Conservation (phyloP, 2,797 vertebrate species). For the Peromyscus eremicus region DNA sequence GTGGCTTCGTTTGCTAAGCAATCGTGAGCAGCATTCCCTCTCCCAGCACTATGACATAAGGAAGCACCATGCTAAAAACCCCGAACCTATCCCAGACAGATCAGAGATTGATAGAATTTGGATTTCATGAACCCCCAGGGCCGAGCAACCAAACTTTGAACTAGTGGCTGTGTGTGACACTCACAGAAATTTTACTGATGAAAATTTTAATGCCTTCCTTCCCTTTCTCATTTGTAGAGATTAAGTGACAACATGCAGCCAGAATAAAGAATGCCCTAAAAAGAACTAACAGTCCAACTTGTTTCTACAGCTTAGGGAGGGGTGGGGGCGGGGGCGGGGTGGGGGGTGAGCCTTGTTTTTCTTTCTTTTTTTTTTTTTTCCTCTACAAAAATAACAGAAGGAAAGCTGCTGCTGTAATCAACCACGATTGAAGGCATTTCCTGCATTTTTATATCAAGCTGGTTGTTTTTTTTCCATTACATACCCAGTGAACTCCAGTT, state of each 20-base stretch:
- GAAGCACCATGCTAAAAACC: neutral
- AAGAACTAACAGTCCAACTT: conserved; percentile 76
- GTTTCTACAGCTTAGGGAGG: conserved; percentile 81
- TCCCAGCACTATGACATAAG: neutral
- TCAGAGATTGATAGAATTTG: conserved; percentile 34
- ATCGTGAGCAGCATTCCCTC: neutral
- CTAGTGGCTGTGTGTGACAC: neutral
- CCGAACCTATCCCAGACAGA: conserved; percentile 10
- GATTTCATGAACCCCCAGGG: neutral
- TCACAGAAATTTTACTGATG: conserved; percentile 55
- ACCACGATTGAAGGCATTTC: conserved; percentile 93
- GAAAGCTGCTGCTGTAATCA: conserved; percentile 92
- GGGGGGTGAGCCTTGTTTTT: neutral
- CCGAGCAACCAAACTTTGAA: conserved; percentile 38
- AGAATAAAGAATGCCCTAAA: conserved; percentile 69
- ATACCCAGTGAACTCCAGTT: conserved; percentile 89
- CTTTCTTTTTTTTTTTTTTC: neutral
- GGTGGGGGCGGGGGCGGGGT: neutral
- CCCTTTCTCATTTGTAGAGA: conserved; percentile 54
- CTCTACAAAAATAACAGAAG: conserved; percentile 85
- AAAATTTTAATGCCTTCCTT: conserved; percentile 55
- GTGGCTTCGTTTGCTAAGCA: neutral
- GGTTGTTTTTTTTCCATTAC: conserved; percentile 95
- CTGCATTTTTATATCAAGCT: conserved; percentile 93
- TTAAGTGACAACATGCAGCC: conserved; percentile 78